phyloP scores from a whole-genome alignment of 2,113 vertebrate species.

The Amblyornis subalaris region DNA sequence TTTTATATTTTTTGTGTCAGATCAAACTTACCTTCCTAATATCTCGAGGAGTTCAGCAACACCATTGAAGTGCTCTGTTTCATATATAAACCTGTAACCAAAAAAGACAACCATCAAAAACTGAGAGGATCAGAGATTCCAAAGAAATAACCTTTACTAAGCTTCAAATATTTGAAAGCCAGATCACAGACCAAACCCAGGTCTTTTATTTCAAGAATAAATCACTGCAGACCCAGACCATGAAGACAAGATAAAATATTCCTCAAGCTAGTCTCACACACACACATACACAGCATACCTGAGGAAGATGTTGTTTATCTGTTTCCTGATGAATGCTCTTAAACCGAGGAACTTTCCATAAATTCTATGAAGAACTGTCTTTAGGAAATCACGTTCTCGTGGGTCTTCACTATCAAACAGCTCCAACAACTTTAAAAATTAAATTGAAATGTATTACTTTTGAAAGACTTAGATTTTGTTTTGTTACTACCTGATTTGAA shows the following conservation, averaged over 20 bases:
- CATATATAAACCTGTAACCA: constrained; percentile 81
- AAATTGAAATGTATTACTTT: constrained; percentile 65
- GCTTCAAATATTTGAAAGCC: neutral
- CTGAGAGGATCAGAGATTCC: neutral
- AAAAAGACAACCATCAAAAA: neutral
- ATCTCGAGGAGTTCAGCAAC: constrained; percentile 85
- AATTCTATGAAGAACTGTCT: constrained; percentile 95
- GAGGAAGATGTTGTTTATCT: constrained; percentile 99
- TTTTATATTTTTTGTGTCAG: neutral
- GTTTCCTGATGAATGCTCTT: constrained; percentile 97
- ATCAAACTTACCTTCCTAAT: constrained; percentile 77
- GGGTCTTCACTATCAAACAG: constrained; percentile 98
- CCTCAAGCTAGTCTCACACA: neutral
- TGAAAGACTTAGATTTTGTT: neutral
- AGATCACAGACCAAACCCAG: neutral
- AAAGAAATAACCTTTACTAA: neutral
- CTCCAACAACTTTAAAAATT: constrained; percentile 86
- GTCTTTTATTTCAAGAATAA: neutral
- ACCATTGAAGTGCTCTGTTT: constrained; percentile 86
- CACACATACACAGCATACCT: constrained; percentile 68
- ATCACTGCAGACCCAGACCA: neutral
- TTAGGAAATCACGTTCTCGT: constrained; percentile 94
- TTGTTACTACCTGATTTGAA: neutral
- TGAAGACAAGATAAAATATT: neutral
- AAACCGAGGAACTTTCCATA: constrained; percentile 97